Evolutionary conservation across 2,888 invertebrate species (phyloP).

Genomic region (Ariolimax columbianus): DNA sequence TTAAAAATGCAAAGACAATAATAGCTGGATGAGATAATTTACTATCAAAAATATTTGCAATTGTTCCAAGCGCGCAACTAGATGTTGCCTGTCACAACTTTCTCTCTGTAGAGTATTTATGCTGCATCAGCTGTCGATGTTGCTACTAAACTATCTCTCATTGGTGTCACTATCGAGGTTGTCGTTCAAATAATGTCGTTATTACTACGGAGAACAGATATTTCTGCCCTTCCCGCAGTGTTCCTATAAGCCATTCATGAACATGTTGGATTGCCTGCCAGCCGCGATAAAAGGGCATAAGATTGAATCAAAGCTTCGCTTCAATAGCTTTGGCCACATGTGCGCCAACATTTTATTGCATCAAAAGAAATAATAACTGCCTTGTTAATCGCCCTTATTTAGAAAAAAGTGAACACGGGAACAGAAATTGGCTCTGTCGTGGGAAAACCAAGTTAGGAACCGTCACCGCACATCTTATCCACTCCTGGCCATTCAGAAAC

Average conservation of each 20-base stretch:
- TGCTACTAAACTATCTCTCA: no score
- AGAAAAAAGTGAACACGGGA: slow-evolving; percentile 25
- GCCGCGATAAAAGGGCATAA: background rate
- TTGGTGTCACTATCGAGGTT: slow-evolving; percentile 7
- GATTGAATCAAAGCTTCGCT: slow-evolving; percentile 12
- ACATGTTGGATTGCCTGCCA: slow-evolving; percentile 17
- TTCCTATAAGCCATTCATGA: background rate
- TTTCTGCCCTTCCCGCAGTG: background rate
- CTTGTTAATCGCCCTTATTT: background rate
- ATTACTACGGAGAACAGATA: background rate
- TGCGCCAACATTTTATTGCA: slow-evolving; percentile 12
- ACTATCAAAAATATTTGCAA: no score
- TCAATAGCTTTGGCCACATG: slow-evolving; percentile 24
- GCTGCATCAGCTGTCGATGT: no score
- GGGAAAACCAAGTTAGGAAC: background rate
- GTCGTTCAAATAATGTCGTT: background rate
- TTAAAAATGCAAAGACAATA: no score
- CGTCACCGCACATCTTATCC: background rate
- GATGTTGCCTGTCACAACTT: no score
- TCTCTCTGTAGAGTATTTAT: no score
- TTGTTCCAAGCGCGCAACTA: no score
- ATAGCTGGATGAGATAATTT: no score
- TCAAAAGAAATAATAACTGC: slow-evolving; percentile 29
- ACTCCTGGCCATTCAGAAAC: slow-evolving; percentile 1
- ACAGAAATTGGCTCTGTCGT: slow-evolving; percentile 18